Evolutionary conservation across 2,797 vertebrate genomes (phyloP).

Genomic region (Alcedo quadribrachys): DNA sequence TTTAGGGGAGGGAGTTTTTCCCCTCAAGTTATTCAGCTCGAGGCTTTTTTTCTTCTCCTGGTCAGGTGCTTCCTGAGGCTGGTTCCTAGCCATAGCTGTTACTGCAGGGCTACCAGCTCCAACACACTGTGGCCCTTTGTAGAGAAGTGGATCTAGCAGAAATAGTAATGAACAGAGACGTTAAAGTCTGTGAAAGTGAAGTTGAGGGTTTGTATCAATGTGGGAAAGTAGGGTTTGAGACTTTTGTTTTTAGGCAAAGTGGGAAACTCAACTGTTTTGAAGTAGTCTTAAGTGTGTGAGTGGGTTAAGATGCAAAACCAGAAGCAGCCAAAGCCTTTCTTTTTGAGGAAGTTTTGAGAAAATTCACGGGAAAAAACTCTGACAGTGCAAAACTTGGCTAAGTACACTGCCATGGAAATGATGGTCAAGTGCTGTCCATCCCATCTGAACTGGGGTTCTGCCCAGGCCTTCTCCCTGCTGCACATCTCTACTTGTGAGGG

Average conservation of each 20-base stretch:
- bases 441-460: not conserved
- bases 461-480: not conserved
- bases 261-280: not conserved
- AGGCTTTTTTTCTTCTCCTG: not conserved
- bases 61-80: not conserved
- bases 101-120: not conserved
- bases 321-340: not conserved
- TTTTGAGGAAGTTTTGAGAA: not conserved
- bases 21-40: not conserved
- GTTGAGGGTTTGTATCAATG: not conserved
- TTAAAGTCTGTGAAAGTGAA: not conserved
- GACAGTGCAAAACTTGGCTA: not conserved
- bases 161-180: not conserved
- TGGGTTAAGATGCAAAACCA: not conserved
- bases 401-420: not conserved
- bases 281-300: not conserved
- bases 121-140: not conserved
- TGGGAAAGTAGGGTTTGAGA: not conserved
- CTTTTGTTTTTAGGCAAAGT: not conserved
- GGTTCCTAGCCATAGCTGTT: not conserved
- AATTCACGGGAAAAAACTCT: not conserved
- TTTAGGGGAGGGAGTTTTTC: not conserved
- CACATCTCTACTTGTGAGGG: not conserved
- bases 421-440: not conserved
- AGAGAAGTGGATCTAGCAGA: not conserved